Percentiles rank a stretch among this genome's conserved stretches.
These are phyloP conservation scores for Macrosteles quadrilineatus DNA, from an alignment of 1,140 invertebrate genomes.

Conservation along the genomic window DNA sequence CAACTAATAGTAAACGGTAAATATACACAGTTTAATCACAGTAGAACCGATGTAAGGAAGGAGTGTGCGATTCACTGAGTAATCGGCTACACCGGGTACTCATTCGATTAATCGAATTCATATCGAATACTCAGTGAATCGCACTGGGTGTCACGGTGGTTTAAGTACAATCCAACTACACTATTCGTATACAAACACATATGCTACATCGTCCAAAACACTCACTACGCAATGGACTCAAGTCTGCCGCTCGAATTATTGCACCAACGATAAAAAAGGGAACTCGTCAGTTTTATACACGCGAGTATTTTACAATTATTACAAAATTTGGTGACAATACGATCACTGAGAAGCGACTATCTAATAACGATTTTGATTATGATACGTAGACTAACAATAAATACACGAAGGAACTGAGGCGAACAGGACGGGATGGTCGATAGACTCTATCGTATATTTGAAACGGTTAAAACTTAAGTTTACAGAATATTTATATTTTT, in stretches of 20 bases:
- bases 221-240: slow-evolving; percentile 2
- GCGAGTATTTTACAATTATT: slow-evolving; percentile 22
- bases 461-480: not conserved
- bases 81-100: too few relatives aligned
- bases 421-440: not conserved
- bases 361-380: slow-evolving; percentile 15
- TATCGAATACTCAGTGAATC: too few relatives aligned
- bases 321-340: slow-evolving; percentile 14
- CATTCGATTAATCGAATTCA: too few relatives aligned
- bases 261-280: slow-evolving; percentile 9
- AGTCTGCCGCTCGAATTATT: not conserved
- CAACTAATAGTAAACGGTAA: slow-evolving; percentile 9
- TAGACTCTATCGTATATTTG: not conserved
- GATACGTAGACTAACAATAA: slow-evolving; percentile 17
- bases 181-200: slow-evolving; percentile 31
- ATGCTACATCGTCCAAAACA: not conserved
- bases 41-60: not conserved
- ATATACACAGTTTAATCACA: slow-evolving; percentile 19
- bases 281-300: not conserved
- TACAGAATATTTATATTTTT: too few relatives aligned
- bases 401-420: slow-evolving; percentile 18
- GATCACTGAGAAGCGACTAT: slow-evolving; percentile 5
- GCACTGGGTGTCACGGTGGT: not conserved
- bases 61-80: too few relatives aligned
- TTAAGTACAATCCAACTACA: slow-evolving; percentile 5